These are phyloP conservation scores for Littorina saxatilis DNA, from an alignment of 1,140 invertebrate species.

Conservation along the genomic window DNA sequence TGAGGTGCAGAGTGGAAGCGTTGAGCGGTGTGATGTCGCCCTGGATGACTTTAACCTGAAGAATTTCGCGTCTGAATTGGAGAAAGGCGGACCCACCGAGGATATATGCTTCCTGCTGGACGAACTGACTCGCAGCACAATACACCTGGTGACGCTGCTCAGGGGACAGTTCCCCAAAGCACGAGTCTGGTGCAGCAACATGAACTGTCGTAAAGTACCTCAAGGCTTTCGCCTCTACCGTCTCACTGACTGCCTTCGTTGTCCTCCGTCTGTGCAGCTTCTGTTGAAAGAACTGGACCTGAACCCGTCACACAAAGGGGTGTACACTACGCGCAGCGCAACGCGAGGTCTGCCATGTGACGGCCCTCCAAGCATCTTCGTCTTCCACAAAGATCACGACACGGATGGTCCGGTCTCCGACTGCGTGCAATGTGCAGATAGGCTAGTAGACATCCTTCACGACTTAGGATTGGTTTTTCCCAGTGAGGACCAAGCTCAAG, in stretches of 20 bases:
- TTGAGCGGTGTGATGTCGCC: conserved; percentile 11
- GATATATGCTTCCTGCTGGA: conserved; percentile 16
- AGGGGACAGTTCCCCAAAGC: neutral
- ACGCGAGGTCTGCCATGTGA: conserved; percentile 7
- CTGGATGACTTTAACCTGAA: conserved; percentile 3
- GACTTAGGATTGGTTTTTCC: too few relatives aligned
- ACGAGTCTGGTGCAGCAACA: conserved; percentile 15
- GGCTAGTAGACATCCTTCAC: conserved; percentile 1
- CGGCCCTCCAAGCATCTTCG: conserved; percentile 10
- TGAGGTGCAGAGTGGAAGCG: neutral
- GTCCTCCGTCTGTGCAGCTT: conserved; percentile 9
- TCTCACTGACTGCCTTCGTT: neutral
- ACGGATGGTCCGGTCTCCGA: neutral
- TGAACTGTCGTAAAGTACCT: too few relatives aligned
- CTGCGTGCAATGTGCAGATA: neutral
- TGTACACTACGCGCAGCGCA: too few relatives aligned
- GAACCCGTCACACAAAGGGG: too few relatives aligned
- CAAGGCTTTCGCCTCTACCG: neutral
- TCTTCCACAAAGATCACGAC: neutral
- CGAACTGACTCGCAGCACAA: neutral
- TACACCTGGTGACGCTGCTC: neutral
- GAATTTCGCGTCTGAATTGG: neutral
- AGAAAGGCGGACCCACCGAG: neutral
- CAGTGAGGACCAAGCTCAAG: too few relatives aligned
- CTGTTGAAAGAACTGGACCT: too few relatives aligned